Evolutionary conservation across 1,140 invertebrate species (phyloP).

Genomic region (Pinna nobilis): DNA sequence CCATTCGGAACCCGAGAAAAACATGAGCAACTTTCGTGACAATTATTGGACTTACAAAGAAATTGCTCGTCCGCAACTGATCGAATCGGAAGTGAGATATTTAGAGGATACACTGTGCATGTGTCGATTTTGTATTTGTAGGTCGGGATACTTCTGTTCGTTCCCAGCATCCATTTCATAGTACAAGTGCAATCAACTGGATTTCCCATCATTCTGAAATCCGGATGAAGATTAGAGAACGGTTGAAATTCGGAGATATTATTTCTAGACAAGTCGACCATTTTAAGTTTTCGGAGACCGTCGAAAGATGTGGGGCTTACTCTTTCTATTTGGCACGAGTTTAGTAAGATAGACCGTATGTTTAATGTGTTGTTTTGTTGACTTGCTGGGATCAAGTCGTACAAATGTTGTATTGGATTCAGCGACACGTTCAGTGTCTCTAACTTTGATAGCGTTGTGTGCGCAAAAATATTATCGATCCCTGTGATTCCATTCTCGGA

Average conservation of each 20-base stretch:
- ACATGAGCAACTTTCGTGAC: slow-evolving; percentile 17
- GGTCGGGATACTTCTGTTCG: background rate
- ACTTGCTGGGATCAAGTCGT: background rate
- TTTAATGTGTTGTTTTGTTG: background rate
- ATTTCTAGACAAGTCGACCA: background rate
- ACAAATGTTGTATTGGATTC: background rate
- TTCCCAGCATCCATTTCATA: slow-evolving; percentile 37
- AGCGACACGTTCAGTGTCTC: background rate
- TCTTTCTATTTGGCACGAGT: too few species aligned
- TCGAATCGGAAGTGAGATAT: slow-evolving; percentile 4
- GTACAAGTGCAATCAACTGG: slow-evolving; percentile 29
- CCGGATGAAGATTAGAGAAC: slow-evolving; percentile 12
- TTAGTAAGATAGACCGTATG: too few species aligned
- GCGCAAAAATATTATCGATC: slow-evolving; percentile 15
- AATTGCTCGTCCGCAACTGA: slow-evolving; percentile 25
- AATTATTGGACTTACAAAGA: slow-evolving; percentile 20
- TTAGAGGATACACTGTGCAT: slow-evolving; percentile 24
- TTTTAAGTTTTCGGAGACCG: background rate
- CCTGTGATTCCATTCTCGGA: slow-evolving; percentile 18
- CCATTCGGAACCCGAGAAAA: background rate
- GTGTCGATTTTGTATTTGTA: slow-evolving; percentile 25
- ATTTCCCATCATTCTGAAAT: slow-evolving; percentile 24
- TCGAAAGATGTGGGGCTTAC: background rate
- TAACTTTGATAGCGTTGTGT: background rate
- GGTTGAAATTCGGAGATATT: background rate